These are phyloP conservation scores for Thecophora atra DNA, from an alignment of 2,888 invertebrate genomes.

Conservation along the genomic window DNA sequence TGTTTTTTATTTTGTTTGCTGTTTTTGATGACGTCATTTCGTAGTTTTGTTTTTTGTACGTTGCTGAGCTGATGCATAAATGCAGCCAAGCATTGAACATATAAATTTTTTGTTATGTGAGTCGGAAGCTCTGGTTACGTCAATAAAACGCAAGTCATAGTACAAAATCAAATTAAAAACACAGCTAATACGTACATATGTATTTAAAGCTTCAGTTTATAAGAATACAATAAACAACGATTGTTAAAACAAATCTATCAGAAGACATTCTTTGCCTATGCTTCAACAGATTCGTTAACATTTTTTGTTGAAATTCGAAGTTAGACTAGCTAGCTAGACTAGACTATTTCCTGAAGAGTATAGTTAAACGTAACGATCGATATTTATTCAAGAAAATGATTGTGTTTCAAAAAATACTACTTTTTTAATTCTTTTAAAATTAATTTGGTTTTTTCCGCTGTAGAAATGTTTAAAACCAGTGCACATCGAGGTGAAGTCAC, in stretches of 20 bases:
- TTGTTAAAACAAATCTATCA: too few relatives aligned
- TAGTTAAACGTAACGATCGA: background rate
- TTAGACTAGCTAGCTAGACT: too few relatives aligned
- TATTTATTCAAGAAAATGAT: too few relatives aligned
- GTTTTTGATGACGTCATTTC: slow-evolving; percentile 10
- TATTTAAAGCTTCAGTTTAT: too few relatives aligned
- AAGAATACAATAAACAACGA: too few relatives aligned
- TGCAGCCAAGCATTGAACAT: background rate
- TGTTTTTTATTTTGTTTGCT: too few relatives aligned
- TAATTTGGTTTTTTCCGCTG: background rate
- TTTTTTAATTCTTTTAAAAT: background rate
- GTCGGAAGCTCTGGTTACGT: background rate
- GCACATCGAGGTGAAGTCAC: slow-evolving; percentile 9
- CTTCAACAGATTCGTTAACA: too few relatives aligned
- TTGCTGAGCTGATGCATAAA: background rate
- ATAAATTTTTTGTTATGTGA: background rate
- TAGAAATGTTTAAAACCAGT: slow-evolving; percentile 17
- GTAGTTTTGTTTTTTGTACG: background rate
- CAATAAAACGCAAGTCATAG: background rate
- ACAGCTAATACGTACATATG: background rate
- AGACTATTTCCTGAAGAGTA: too few relatives aligned
- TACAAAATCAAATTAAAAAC: background rate
- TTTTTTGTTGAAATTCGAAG: too few relatives aligned
- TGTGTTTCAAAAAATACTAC: background rate
- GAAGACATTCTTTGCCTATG: too few relatives aligned